Percentiles rank a stretch among this genome's conserved stretches.
Conservation (phyloP, 2,113 vertebrate genomes). For the Nesoenas mayeri region DNA sequence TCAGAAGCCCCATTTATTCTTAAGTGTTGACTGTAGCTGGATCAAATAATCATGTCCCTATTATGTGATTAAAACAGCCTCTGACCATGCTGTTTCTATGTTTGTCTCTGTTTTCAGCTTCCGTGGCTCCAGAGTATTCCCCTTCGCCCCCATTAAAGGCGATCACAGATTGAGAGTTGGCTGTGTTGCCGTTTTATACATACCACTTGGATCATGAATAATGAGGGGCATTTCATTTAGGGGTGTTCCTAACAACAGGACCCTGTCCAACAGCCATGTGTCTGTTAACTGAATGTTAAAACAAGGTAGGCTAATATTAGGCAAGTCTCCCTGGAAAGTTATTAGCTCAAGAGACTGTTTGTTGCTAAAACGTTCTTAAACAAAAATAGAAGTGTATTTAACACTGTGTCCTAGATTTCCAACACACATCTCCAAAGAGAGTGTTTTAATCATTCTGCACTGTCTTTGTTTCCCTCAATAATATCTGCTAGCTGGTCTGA, state of each 20-base stretch:
- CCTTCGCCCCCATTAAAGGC: conserved; percentile 54
- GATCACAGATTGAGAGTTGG: conserved; percentile 40
- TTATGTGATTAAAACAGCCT: conserved; percentile 46
- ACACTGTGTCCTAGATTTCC: conserved; percentile 15
- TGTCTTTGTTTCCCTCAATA: conserved; percentile 18
- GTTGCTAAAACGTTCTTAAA: conserved; percentile 61
- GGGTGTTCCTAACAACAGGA: conserved; percentile 49
- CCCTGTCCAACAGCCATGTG: conserved; percentile 49
- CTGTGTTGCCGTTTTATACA: conserved; percentile 30
- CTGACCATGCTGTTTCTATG: conserved; percentile 58
- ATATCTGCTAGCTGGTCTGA: not conserved
- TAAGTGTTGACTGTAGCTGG: not conserved
- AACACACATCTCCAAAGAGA: not conserved
- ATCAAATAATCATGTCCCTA: conserved; percentile 34
- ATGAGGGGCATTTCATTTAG: conserved; percentile 61
- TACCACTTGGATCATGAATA: conserved; percentile 52
- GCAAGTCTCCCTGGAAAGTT: conserved; percentile 67
- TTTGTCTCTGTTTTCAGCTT: conserved; percentile 62
- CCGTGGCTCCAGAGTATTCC: conserved; percentile 25
- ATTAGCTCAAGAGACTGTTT: conserved; percentile 57
- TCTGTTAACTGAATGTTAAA: conserved; percentile 69
- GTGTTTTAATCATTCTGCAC: conserved; percentile 3
- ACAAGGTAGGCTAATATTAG: conserved; percentile 65
- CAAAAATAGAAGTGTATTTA: conserved; percentile 68
- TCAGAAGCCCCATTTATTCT: conserved; percentile 17